These are phyloP conservation scores for Habrosyne pyritoides DNA, from an alignment of 2,888 invertebrate species.

Conservation along the genomic window DNA sequence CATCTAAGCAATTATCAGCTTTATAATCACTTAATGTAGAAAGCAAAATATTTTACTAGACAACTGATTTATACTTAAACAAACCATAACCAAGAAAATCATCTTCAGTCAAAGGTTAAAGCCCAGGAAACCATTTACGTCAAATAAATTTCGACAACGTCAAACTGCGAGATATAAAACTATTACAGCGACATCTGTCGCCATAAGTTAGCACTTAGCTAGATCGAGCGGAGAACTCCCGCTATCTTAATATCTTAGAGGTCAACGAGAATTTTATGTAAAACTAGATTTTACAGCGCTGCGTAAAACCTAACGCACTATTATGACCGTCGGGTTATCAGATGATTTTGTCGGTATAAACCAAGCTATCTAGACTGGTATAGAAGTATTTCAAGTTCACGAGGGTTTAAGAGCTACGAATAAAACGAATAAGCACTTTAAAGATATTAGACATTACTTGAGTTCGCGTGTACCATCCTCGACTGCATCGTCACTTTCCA, in stretches of 20 bases:
- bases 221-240: not conserved
- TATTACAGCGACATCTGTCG: not conserved
- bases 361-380: conserved; percentile 41
- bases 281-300: not conserved
- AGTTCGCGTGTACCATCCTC: no score
- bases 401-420: conserved; percentile 20
- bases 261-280: conserved; percentile 1
- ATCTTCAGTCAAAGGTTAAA: no score
- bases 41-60: no score
- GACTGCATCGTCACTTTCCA: no score
- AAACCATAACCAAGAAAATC: no score
- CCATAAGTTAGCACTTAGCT: not conserved
- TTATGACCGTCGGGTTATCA: conserved; percentile 34
- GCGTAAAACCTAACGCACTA: conserved; percentile 5
- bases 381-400: conserved; percentile 54
- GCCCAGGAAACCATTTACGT: no score
- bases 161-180: not conserved
- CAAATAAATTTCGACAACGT: not conserved
- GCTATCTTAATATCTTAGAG: not conserved
- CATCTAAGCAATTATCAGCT: no score
- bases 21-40: no score
- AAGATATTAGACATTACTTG: no score
- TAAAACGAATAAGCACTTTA: conserved; percentile 6
- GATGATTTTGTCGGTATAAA: conserved; percentile 44
- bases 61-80: no score